A percentile compares a stretch with the other conserved stretches of the same genome.
Evolutionary conservation across 2,797 vertebrate genomes (phyloP).

Genomic region (Pogoniulus pusillus): DNA sequence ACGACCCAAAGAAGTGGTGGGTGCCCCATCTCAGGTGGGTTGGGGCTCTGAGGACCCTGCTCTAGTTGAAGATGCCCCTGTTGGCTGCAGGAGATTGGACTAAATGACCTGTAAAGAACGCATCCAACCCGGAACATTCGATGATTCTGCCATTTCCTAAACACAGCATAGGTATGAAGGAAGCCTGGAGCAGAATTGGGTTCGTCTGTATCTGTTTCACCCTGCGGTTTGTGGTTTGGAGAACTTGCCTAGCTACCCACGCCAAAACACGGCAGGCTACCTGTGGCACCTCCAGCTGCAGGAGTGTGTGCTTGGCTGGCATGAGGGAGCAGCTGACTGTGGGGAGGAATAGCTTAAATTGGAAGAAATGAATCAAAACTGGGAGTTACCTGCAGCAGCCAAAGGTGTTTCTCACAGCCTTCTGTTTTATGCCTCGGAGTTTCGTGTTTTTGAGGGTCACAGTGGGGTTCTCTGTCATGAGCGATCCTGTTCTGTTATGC

Average conservation of each 20-base stretch:
- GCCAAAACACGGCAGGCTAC: rapidly evolving
- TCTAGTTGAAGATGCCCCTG: not conserved
- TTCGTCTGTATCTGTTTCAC: not conserved
- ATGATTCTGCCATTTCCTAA: not conserved
- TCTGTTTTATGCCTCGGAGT: not conserved
- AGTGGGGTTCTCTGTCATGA: not conserved
- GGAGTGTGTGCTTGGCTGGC: not conserved
- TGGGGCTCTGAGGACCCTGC: not conserved
- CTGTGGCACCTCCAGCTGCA: not conserved
- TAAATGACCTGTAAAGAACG: not conserved
- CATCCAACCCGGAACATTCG: not conserved
- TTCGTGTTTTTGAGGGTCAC: not conserved
- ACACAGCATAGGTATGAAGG: rapidly evolving
- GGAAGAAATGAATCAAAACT: not conserved
- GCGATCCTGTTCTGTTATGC: rapidly evolving
- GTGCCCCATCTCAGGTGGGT: not conserved
- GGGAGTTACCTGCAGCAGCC: not conserved
- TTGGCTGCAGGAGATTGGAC: not conserved
- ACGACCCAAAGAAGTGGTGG: not conserved
- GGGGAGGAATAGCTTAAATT: not conserved
- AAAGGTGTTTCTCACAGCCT: rapidly evolving
- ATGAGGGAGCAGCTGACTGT: not conserved
- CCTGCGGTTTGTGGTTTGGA: not conserved
- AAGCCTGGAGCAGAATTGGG: not conserved
- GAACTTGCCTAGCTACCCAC: too few species aligned